These are phyloP conservation scores for Osmerus eperlanus DNA, from an alignment of 2,113 vertebrate species.

Conservation along the genomic window DNA sequence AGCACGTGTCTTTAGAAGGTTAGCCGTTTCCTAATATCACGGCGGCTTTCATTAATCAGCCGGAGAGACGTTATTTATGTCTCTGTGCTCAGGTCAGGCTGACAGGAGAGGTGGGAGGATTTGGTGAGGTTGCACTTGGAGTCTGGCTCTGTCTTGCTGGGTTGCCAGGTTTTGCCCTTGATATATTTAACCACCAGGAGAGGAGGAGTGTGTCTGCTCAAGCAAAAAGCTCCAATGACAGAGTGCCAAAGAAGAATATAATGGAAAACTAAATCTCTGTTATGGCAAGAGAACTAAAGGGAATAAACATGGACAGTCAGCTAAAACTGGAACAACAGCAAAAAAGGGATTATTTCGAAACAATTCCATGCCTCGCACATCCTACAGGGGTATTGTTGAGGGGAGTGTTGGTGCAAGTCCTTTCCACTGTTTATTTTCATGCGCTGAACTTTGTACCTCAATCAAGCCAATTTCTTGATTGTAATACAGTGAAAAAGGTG, in stretches of 20 bases:
- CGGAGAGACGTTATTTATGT: background rate
- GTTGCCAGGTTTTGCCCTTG: background rate
- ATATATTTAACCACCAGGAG: background rate
- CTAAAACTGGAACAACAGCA: background rate
- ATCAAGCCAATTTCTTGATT: background rate
- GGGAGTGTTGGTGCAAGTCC: background rate
- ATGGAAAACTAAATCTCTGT: background rate
- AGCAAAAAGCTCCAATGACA: background rate
- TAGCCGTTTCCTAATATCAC: background rate
- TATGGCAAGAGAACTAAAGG: background rate
- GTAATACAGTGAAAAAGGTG: background rate
- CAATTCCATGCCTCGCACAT: background rate
- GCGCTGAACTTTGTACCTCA: background rate
- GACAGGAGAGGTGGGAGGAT: background rate
- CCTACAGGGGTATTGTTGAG: background rate
- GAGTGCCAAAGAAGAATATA: background rate
- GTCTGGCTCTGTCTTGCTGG: background rate
- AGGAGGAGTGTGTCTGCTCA: background rate
- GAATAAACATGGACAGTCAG: background rate
- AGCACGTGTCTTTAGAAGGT: constrained; percentile 1
- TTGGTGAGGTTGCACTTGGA: background rate
- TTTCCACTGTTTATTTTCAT: background rate
- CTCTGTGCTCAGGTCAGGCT: background rate
- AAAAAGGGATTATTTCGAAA: background rate
- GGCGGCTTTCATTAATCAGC: background rate